A percentile compares a stretch with the other conserved stretches of the same genome.
phyloP scores from a whole-genome alignment of 1,140 invertebrate species.

The Idris sp. region DNA sequence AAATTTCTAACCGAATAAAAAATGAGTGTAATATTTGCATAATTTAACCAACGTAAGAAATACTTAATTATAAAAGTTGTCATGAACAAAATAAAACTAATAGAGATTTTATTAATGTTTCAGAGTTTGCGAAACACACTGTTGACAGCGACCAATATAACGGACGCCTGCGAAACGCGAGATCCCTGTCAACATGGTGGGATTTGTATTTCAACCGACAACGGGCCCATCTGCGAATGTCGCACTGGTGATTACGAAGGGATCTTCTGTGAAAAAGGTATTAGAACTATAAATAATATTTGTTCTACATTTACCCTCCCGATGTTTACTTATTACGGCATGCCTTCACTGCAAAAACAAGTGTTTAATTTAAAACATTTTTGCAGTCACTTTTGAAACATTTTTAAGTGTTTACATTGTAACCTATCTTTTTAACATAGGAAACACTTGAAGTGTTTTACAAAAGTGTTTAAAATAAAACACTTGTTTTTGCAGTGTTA shows the following conservation, averaged over 20 bases:
- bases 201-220: constrained; percentile 95
- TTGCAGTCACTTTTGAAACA: no score
- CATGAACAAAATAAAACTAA: constrained; percentile 49
- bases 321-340: constrained; percentile 37
- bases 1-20: no score
- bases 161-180: constrained; percentile 89
- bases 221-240: constrained; percentile 95
- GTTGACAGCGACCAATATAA: constrained; percentile 78
- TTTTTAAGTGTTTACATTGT: no score
- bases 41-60: no score
- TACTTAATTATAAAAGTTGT: no score
- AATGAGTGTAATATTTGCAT: no score
- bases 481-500: no score
- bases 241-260: constrained; percentile 93
- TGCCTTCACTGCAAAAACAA: constrained; percentile 44
- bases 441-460: no score
- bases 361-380: no score
- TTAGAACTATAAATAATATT: constrained; percentile 53
- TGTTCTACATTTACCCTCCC: constrained; percentile 34
- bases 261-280: constrained; percentile 95
- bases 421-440: no score
- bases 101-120: constrained; percentile 66
- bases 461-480: no score
- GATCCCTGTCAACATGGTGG: constrained; percentile 96
- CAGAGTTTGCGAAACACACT: constrained; percentile 80